These are phyloP conservation scores for Anaspis maculata DNA, from an alignment of 2,888 invertebrate species.

Conservation along the genomic window DNA sequence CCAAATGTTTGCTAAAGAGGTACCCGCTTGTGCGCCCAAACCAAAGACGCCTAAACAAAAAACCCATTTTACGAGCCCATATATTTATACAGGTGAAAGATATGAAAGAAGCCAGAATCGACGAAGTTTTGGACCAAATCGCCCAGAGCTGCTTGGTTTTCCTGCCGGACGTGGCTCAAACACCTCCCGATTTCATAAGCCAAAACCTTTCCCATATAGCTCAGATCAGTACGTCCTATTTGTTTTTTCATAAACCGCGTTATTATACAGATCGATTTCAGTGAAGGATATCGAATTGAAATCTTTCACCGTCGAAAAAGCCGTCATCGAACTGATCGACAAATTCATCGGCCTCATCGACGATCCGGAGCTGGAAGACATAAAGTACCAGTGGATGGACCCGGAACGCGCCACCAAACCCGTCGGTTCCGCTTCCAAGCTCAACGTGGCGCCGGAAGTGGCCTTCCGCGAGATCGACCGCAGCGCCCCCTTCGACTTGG, in stretches of 20 bases:
- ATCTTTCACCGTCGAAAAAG: conserved; percentile 62
- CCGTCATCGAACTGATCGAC: conserved; percentile 68
- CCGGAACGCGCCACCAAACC: conserved; percentile 52
- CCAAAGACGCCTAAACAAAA: no score
- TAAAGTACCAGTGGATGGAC: conserved; percentile 58
- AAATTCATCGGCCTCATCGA: conserved; percentile 61
- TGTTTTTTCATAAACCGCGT: background rate
- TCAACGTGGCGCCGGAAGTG: conserved; percentile 46
- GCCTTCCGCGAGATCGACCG: conserved; percentile 59
- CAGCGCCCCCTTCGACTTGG: conserved; percentile 50
- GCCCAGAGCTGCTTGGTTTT: conserved; percentile 53
- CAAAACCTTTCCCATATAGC: conserved; percentile 53
- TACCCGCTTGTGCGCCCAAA: no score
- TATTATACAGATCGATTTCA: conserved; percentile 16
- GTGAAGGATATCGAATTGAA: conserved; percentile 49
- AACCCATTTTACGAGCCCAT: no score
- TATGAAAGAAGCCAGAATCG: conserved; percentile 68
- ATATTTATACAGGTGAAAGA: no score
- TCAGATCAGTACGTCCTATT: no score
- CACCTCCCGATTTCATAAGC: conserved; percentile 53
- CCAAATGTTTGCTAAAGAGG: conserved; percentile 58
- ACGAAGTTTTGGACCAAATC: conserved; percentile 57
- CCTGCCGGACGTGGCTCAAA: conserved; percentile 54
- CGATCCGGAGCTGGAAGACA: conserved; percentile 48
- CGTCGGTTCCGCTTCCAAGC: conserved; percentile 52